Base-by-base conservation (phyloP, 2,113 vertebrate species). In the Laterallus jamaicensis region DNA sequence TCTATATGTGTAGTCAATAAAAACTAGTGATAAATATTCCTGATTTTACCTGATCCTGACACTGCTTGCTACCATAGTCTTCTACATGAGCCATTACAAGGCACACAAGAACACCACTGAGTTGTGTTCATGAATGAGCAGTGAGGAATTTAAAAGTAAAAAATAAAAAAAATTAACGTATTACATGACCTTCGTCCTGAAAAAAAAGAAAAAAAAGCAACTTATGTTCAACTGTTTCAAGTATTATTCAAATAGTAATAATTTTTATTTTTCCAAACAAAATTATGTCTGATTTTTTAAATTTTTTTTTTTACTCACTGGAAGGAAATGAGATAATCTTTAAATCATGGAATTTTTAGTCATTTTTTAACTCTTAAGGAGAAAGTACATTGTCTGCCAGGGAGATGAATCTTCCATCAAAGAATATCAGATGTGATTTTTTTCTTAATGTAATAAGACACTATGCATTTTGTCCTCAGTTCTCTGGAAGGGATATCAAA, bases 391-490 rank as follows among this genome's bases (percentile, higher is more conserved):
- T 93, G 26, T 95, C 86, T 93, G 78, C 75, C n/a, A 92, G 83
- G 78, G 75, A 68, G 26, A 76, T 18, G 20, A 96, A 73, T 80
- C 63, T 86, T 96, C 67, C 67, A 66, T 59, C 39, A 92, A 77
- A 94, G 71, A 87, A 86, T 96, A 94, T 91, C 47, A 95, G 66
- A 95, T 91, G 42, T 68, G 86, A 88, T 90, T 88, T 91, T 92
- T 94, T 95, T 76, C 85, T 86, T 82, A 87, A 92, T 88, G 73
- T 58, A 86, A 91, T 95, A 91, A 93, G 88, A 94, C 78, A 93
- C 37, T 95, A 84, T 86, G 75, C 28, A 86, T 93, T 94, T 97
- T 96, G 78, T 96, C 60, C 76, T 90, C 90, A 68, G 87, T 76
- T 84, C 90, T 92, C 81, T 96, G 83, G 63, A 95, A 84, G 74